Conservation (phyloP, 1,140 invertebrate species). For the Phortica variegata region DNA sequence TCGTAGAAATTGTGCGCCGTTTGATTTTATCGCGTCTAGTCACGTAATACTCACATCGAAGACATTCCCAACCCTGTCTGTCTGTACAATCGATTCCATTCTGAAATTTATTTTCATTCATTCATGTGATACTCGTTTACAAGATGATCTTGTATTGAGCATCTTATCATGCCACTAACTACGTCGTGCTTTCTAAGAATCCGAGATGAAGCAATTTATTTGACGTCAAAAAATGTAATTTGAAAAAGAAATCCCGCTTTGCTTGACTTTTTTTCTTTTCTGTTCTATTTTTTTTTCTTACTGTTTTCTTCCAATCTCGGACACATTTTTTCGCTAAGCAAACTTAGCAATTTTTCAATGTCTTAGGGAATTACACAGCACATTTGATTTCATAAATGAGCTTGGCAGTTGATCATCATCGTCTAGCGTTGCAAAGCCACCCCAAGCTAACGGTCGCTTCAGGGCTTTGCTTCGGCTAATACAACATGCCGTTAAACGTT, state of each 20-base stretch:
- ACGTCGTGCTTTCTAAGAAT: too few relatives aligned
- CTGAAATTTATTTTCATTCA: slow-evolving; percentile 29
- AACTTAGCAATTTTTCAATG: slow-evolving; percentile 45
- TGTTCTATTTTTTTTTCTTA: slow-evolving; percentile 25
- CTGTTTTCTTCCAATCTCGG: slow-evolving; percentile 31
- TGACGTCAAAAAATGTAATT: slow-evolving; percentile 26
- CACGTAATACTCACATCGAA: too few relatives aligned
- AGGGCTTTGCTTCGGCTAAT: too few relatives aligned
- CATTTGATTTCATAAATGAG: slow-evolving; percentile 38
- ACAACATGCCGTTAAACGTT: too few relatives aligned
- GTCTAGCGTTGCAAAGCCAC: background rate
- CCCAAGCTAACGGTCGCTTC: too few relatives aligned
- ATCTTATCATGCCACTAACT: too few relatives aligned
- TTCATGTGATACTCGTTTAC: slow-evolving; percentile 16
- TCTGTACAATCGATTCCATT: slow-evolving; percentile 26
- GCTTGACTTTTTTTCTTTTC: slow-evolving; percentile 10
- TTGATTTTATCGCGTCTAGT: slow-evolving; percentile 50
- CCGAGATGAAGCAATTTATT: too few relatives aligned
- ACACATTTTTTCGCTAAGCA: slow-evolving; percentile 10
- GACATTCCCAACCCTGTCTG: slow-evolving; percentile 36
- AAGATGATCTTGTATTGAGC: slow-evolving; percentile 21
- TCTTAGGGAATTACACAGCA: slow-evolving; percentile 40
- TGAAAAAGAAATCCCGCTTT: slow-evolving; percentile 11
- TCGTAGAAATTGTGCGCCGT: slow-evolving; percentile 39
- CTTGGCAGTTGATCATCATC: slow-evolving; percentile 35